Evolutionary conservation across 1,140 invertebrate species (phyloP).

Genomic region (Pygmarrhopalites habei): DNA sequence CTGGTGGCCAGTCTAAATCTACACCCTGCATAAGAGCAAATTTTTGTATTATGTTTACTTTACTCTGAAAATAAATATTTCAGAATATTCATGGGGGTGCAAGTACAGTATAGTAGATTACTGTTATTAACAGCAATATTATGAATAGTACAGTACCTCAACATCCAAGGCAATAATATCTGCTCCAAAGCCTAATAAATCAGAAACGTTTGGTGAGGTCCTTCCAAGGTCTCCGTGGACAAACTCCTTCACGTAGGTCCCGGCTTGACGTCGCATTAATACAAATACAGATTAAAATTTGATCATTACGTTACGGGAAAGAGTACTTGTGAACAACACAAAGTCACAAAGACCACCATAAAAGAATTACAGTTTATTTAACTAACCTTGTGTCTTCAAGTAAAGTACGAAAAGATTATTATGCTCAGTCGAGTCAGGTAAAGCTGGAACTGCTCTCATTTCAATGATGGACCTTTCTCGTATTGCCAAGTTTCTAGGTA

Average conservation of each 20-base stretch:
- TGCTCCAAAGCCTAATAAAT: slow-evolving; percentile 51
- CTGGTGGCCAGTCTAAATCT: slow-evolving; percentile 27
- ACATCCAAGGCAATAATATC: slow-evolving; percentile 65
- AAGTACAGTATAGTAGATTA: neutral
- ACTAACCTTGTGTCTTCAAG: slow-evolving; percentile 67
- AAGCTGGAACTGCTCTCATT: slow-evolving; percentile 38
- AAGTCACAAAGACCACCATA: no score
- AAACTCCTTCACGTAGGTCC: slow-evolving; percentile 96
- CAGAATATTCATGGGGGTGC: neutral
- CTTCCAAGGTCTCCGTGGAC: slow-evolving; percentile 90
- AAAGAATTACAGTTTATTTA: no score
- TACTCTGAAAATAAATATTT: neutral
- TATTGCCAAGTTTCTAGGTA: slow-evolving; percentile 56
- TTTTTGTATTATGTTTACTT: neutral
- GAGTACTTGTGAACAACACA: no score
- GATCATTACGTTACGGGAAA: no score
- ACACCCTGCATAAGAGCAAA: slow-evolving; percentile 16
- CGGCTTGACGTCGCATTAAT: no score
- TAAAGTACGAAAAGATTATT: slow-evolving; percentile 57
- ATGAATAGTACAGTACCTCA: slow-evolving; percentile 49
- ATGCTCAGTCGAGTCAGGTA: slow-evolving; percentile 40
- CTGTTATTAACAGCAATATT: neutral
- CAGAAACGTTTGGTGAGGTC: slow-evolving; percentile 64
- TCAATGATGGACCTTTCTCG: slow-evolving; percentile 47
- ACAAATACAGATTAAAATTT: no score